Evolutionary conservation across 2,113 vertebrate genomes (phyloP), one percentile per base, ranked within the genome.

Genomic region (Serranochromis macrocephalus): DNA sequence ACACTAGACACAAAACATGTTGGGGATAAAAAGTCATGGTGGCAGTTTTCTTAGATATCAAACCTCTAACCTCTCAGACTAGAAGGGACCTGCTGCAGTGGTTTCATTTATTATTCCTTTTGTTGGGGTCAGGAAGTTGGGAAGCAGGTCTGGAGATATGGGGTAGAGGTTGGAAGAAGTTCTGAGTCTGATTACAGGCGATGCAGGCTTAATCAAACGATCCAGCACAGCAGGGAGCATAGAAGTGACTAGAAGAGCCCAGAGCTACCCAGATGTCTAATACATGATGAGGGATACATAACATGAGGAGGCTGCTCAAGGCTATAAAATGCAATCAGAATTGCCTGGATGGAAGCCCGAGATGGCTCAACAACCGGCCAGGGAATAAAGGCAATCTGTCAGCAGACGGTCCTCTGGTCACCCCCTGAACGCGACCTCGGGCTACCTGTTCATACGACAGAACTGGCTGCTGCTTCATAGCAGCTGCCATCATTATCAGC

Each of bases 161-260:
- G 55, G 26, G 53, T 29, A 36, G 55, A 24, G 57, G 81, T 19
- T 31, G 49, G 47, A 9, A 9, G 68, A 38, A 38, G 61, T 84
- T 68, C 26, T 7, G 83, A 79, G 78, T 80, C 53, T 90, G 88
- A 90, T 92, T 88, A 68, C 16, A 55, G 86, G 61, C 17, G 12
- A 71, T 80, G 42, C 87, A 87, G 87, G 83, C 80, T 94, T 94
- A 93, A 95, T 95, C 90, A 94, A 92, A 94, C 61, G 47, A 91
- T 88, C 38, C 31, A 26, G 80, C 90, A 54, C 92, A 87, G 88
- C 87, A 40, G 93, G 91, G 87, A 63, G 79, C 86, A 6, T 80
- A 73, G 87, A 81, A 88, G 53, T 81, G 89, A 87, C 79, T 45
- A 85, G 89, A 85, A 87, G 89, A 92, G 92, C 88, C 92, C 87